A percentile compares a stretch with the other conserved stretches of the same genome.
Conservation (phyloP, 2,888 invertebrate species). For the Stramonita haemastoma region DNA sequence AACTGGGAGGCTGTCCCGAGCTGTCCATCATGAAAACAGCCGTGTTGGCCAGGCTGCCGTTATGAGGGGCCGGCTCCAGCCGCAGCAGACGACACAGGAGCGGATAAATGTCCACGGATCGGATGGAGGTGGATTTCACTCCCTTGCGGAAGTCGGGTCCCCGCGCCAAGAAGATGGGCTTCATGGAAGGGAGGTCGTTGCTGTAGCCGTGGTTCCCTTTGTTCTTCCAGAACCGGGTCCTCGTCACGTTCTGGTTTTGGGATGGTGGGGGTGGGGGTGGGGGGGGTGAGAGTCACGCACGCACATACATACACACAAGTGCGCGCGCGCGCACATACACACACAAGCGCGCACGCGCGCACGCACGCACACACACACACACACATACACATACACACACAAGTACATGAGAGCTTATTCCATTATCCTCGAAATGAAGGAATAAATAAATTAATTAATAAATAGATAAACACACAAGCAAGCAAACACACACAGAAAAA, state of each 20-base stretch:
- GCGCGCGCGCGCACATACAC: too few relatives aligned
- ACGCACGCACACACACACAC: not conserved
- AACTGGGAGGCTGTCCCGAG: not conserved
- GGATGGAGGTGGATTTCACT: conserved; percentile 79
- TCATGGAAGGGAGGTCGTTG: conserved; percentile 75
- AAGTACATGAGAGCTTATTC: too few relatives aligned
- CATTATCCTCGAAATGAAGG: too few relatives aligned
- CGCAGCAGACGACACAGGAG: conserved; percentile 83
- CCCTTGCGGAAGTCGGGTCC: conserved; percentile 81
- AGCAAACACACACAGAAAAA: too few relatives aligned
- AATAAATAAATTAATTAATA: too few relatives aligned
- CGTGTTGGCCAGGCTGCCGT: conserved; percentile 64
- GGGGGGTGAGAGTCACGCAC: too few relatives aligned
- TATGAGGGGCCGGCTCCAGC: conserved; percentile 78
- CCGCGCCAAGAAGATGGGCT: conserved; percentile 72
- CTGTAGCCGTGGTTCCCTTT: conserved; percentile 83
- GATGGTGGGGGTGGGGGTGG: too few relatives aligned
- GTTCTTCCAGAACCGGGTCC: not conserved
- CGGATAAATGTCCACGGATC: conserved; percentile 84
- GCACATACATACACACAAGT: too few relatives aligned
- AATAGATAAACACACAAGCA: too few relatives aligned
- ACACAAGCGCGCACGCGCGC: not conserved
- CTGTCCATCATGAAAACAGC: not conserved
- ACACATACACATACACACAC: not conserved
- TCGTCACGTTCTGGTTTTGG: not conserved